Percentiles rank a stretch among this genome's conserved stretches.
phyloP scores from a whole-genome alignment of 2,888 invertebrate genomes.

The Ormyrus rosae region DNA sequence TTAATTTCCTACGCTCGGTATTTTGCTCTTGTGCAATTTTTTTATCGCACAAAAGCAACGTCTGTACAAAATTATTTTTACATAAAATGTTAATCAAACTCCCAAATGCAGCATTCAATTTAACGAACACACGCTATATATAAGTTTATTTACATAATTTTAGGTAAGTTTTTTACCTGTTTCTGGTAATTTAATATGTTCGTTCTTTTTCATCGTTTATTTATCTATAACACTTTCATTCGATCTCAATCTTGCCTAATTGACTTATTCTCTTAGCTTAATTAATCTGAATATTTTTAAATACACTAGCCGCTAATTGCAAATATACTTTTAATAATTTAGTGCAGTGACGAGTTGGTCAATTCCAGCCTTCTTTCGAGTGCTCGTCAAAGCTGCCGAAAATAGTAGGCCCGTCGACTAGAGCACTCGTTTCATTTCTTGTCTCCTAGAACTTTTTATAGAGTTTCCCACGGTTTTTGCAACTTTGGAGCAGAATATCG shows the following conservation, averaged over 20 bases:
- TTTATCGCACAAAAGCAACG: slow-evolving; percentile 28
- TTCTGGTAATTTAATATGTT: slow-evolving; percentile 12
- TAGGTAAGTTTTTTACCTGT: slow-evolving; percentile 10
- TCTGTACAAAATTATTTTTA: slow-evolving; percentile 47
- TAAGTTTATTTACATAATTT: slow-evolving; percentile 48
- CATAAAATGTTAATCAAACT: slow-evolving; percentile 28
- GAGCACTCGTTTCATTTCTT: slow-evolving; percentile 63
- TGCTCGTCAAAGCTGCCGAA: slow-evolving; percentile 65
- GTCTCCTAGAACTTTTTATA: not conserved
- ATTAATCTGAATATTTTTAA: slow-evolving; percentile 45
- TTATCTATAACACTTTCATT: not conserved
- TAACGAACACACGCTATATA: slow-evolving; percentile 36
- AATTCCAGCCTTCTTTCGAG: slow-evolving; percentile 53
- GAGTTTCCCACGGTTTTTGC: too few relatives aligned
- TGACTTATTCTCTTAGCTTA: slow-evolving; percentile 49
- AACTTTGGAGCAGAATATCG: too few relatives aligned
- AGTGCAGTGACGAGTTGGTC: slow-evolving; percentile 6
- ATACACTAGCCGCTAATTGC: slow-evolving; percentile 54
- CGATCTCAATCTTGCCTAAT: slow-evolving; percentile 38
- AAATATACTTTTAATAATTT: slow-evolving; percentile 32
- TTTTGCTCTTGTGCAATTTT: slow-evolving; percentile 17
- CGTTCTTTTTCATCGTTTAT: not conserved
- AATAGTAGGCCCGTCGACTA: slow-evolving; percentile 64
- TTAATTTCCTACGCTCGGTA: slow-evolving; percentile 2
- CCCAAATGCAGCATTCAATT: slow-evolving; percentile 17